Conservation (phyloP, 1,140 invertebrate genomes). For the Dinoponera quadriceps region DNA sequence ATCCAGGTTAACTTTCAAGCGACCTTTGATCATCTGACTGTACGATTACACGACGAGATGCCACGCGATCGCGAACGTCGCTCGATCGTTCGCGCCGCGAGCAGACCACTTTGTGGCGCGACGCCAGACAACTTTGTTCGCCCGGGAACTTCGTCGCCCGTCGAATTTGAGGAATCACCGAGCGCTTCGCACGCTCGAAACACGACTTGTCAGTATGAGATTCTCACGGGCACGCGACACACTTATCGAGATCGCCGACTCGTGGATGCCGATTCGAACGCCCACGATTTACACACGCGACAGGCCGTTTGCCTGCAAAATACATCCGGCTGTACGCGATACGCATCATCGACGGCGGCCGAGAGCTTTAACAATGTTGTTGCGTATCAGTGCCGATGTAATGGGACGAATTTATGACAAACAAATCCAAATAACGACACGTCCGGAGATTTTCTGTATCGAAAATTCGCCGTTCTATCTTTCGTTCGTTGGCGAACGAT, state of each 20-base stretch:
- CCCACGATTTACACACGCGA: background rate
- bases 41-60: too few species aligned
- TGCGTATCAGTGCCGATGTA: background rate
- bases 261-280: slow-evolving; percentile 32
- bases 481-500: background rate
- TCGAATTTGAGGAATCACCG: slow-evolving; percentile 11
- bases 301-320: background rate
- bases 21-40: too few species aligned
- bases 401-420: slow-evolving; percentile 23
- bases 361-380: slow-evolving; percentile 30
- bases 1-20: too few species aligned
- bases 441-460: background rate
- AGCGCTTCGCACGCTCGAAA: background rate
- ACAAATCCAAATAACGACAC: background rate
- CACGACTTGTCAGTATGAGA: background rate
- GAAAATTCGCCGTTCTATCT: background rate
- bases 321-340: background rate
- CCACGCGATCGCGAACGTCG: background rate
- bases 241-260: slow-evolving; percentile 31
- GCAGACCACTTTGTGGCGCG: slow-evolving; percentile 1
- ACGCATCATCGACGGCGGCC: background rate
- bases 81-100: slow-evolving; percentile 1
- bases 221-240: background rate
- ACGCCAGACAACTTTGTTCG: slow-evolving; percentile 12
- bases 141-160: background rate